Base-by-base conservation (phyloP, 2,797 vertebrate genomes). In the Hippopotamyrus pictus region DNA sequence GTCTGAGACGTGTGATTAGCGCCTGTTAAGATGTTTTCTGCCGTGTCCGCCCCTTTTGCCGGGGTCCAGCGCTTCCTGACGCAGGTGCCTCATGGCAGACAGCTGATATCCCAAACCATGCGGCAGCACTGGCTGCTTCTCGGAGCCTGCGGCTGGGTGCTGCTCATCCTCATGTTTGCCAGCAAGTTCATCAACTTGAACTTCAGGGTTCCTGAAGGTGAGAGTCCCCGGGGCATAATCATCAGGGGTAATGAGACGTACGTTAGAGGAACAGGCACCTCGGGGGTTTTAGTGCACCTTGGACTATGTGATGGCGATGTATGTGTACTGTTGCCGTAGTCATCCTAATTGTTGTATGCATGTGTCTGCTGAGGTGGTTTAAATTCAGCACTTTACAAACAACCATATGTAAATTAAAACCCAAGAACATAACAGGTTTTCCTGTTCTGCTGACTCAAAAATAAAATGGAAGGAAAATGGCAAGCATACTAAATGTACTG, bases 71-170 rank as follows among this genome's bases (percentile, higher is more conserved):
- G 0, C 41, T 14, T 25, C 53, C 6, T 48, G n/a, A 46, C 7
- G 86, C 89, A 88, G 86, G 86, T 88, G 53, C 51, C 11, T 33
- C 33, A 88, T 86, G 79, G 79, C 76, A 53, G 44, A 22, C 59
- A 62, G 88, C 25, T 86, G 88, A 90, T 37, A 82, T 22, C 46
- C 93, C 94, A 94, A 96, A 97, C 94, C 94, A 99, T 99, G 98
- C 97, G 97, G 95, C 98, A 97, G 93, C 97, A 97, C 94, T 99
- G 98, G 97, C 96, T 99, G 94, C 97, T 99, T 93, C 95, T 99
- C 88, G 97, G 97, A 88, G 97, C 96, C 73, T 99, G 98, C 93
- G 98, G 98, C 92, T 99, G 98, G 98, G 97, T 98, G 93, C 95
- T 99, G 93, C 97, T 99, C 94, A 97, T 99, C 95, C 97, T 99